Conservation (phyloP, 2,797 vertebrate genomes). For the Gallinago stenura region DNA sequence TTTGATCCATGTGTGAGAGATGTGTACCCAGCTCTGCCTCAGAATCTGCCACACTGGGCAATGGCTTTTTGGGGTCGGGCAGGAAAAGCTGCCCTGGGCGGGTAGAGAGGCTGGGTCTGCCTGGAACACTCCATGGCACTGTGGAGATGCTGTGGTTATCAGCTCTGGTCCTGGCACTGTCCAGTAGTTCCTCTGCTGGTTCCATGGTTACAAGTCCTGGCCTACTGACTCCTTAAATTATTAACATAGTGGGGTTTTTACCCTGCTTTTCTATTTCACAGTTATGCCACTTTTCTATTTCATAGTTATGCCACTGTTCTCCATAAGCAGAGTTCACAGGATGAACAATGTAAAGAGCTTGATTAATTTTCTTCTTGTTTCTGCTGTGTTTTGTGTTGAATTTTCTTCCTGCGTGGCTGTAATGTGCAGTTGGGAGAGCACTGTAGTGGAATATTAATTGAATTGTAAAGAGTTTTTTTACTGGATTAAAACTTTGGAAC, state of each 20-base stretch:
- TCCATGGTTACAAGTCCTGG: not conserved
- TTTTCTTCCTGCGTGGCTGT: not conserved
- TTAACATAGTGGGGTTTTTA: not conserved
- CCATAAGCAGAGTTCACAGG: not conserved
- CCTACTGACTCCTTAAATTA: not conserved
- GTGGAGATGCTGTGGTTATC: not conserved
- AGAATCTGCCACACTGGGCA: not conserved
- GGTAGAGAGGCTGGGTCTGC: not conserved
- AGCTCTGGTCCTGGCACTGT: not conserved
- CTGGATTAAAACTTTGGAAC: not conserved
- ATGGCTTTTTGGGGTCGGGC: not conserved
- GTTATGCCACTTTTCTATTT: not conserved
- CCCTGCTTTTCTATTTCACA: not conserved
- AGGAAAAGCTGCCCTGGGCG: not conserved
- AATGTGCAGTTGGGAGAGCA: not conserved
- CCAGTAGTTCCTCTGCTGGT: not conserved
- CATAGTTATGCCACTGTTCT: not conserved
- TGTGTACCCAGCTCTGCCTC: not conserved
- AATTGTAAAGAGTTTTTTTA: not conserved
- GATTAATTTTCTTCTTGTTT: not conserved
- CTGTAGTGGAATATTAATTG: not conserved
- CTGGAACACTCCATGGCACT: not conserved
- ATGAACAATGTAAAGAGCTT: not conserved
- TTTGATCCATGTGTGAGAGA: not conserved
- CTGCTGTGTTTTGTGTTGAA: not conserved